Evolutionary conservation across 2,888 invertebrate species (phyloP).

Genomic region (Hirtodrosophila trivittata): DNA sequence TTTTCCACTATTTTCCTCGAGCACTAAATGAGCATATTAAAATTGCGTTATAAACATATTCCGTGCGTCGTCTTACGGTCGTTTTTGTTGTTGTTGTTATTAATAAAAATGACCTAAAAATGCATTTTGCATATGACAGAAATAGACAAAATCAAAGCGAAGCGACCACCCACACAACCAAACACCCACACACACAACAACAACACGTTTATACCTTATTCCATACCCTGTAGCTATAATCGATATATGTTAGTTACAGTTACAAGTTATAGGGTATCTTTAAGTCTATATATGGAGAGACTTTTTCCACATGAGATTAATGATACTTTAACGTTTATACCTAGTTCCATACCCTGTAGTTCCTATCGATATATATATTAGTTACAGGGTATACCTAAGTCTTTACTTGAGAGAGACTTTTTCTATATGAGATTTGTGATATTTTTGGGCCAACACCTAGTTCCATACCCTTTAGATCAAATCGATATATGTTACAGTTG

Average conservation of each 20-base stretch:
- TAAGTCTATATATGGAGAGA: too few relatives aligned
- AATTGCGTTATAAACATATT: conserved; percentile 52
- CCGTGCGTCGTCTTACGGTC: conserved; percentile 13
- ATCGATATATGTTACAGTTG: too few relatives aligned
- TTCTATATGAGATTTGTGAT: conserved; percentile 37
- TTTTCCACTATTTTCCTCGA: background rate
- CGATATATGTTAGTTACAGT: too few relatives aligned
- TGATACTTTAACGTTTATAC: conserved; percentile 1
- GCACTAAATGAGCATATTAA: conserved; percentile 58
- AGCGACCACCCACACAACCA: background rate
- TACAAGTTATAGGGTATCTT: too few relatives aligned
- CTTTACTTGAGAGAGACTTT: too few relatives aligned
- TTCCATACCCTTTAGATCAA: conserved; percentile 4
- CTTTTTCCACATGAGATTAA: conserved; percentile 39
- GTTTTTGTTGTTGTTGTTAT: conserved; percentile 38
- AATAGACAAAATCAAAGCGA: conserved; percentile 25
- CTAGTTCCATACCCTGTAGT: conserved; percentile 6
- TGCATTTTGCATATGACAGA: conserved; percentile 57
- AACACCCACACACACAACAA: background rate
- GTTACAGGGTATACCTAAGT: too few relatives aligned
- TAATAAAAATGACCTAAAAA: conserved; percentile 78
- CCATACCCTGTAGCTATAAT: conserved; percentile 10
- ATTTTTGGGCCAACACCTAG: background rate
- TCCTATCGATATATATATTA: too few relatives aligned
- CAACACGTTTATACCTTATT: background rate